These are phyloP conservation scores for Buphagus erythrorhynchus DNA, from an alignment of 2,797 vertebrate genomes.

Conservation along the genomic window DNA sequence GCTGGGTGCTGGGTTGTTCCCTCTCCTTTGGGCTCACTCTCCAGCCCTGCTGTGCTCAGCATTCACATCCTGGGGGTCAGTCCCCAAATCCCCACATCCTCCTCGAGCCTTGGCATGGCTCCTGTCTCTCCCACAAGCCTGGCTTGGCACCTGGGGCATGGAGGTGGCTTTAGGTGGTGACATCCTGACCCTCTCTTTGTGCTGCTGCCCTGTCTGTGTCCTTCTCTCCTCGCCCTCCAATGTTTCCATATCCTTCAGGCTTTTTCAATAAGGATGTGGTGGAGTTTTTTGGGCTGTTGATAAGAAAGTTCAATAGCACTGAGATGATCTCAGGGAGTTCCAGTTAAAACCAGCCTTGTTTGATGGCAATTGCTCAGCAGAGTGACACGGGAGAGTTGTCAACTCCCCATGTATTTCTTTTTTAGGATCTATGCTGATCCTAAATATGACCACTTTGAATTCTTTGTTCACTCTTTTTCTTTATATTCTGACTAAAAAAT, in stretches of 20 bases:
- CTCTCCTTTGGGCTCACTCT: not conserved
- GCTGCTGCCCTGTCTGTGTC: fast-evolving
- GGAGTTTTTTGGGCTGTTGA: not conserved
- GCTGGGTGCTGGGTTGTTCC: not conserved
- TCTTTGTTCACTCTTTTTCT: not conserved
- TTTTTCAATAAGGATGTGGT: not conserved
- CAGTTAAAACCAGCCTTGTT: not conserved
- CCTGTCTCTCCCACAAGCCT: not conserved
- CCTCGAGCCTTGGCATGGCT: fast-evolving
- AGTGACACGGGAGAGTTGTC: not conserved
- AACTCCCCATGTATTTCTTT: not conserved
- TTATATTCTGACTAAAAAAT: not conserved
- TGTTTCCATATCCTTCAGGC: not conserved
- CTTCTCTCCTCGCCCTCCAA: fast-evolving
- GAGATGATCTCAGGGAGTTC: not conserved
- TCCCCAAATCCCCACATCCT: not conserved
- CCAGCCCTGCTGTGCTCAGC: not conserved
- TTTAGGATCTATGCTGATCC: not conserved
- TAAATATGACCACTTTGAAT: not conserved
- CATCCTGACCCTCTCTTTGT: no score
- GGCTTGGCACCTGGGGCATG: not conserved
- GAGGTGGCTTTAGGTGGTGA: not conserved
- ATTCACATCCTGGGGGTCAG: not conserved
- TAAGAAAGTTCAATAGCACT: not conserved
- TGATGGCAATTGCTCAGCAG: not conserved